These are phyloP conservation scores for Euplagia quadripunctaria DNA, from an alignment of 2,888 invertebrate species.

Conservation along the genomic window DNA sequence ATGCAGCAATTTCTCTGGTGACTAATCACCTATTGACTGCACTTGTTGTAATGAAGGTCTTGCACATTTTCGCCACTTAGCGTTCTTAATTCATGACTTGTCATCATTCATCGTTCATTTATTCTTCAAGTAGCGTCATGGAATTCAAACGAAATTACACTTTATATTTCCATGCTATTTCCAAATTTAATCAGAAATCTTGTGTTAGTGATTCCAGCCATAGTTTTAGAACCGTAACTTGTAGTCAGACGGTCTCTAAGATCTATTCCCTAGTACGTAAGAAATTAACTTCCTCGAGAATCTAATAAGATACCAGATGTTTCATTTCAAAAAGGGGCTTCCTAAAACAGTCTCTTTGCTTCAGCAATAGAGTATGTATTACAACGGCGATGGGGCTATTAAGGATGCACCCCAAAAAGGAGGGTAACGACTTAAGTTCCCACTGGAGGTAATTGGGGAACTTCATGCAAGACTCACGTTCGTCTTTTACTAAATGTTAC, in stretches of 20 bases:
- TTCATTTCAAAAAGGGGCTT: background rate
- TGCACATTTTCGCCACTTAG: background rate
- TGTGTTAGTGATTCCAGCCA: conserved; percentile 1
- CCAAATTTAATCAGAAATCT: conserved; percentile 17
- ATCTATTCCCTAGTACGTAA: conserved; percentile 44
- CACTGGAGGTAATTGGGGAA: conserved; percentile 48
- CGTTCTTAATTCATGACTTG: background rate
- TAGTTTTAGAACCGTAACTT: conserved; percentile 7
- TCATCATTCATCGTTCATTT: background rate
- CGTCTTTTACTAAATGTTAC: conserved; percentile 42
- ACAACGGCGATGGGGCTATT: conserved; percentile 34
- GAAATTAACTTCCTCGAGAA: conserved; percentile 48
- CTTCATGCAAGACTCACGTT: conserved; percentile 40
- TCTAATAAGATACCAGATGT: conserved; percentile 50
- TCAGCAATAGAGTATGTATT: conserved; percentile 25
- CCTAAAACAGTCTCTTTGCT: conserved; percentile 22
- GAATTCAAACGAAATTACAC: background rate
- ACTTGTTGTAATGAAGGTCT: background rate
- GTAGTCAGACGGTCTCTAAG: conserved; percentile 15
- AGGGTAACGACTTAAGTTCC: conserved; percentile 58
- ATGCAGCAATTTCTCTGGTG: background rate
- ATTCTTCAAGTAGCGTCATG: background rate
- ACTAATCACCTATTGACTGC: background rate
- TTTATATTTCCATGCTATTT: background rate
- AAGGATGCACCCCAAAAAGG: conserved; percentile 64